Conservation (phyloP, 1,140 invertebrate species). For the Babylonia areolata region DNA sequence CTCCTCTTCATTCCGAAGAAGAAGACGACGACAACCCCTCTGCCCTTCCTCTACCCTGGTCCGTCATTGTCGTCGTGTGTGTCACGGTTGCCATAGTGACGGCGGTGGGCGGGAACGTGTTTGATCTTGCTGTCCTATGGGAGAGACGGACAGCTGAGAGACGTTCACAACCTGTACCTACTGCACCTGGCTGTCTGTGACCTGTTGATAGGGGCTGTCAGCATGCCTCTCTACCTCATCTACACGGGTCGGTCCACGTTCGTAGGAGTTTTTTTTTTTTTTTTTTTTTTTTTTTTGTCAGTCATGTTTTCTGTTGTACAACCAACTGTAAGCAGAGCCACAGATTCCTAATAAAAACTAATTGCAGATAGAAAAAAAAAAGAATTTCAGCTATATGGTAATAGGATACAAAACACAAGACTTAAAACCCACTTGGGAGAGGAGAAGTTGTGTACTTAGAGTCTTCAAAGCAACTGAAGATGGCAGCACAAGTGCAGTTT, state of each 20-base stretch:
- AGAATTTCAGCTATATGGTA: too few species aligned
- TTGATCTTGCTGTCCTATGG: constrained; percentile 64
- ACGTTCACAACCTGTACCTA: constrained; percentile 15
- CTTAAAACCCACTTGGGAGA: too few species aligned
- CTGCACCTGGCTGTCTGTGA: constrained; percentile 3
- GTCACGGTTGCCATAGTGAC: constrained; percentile 33
- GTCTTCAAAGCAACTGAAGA: too few species aligned
- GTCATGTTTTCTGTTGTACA: too few species aligned
- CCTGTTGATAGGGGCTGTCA: not conserved
- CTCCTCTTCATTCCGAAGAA: not conserved
- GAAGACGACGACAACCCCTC: not conserved
- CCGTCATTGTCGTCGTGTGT: not conserved
- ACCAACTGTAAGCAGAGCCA: too few species aligned
- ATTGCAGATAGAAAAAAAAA: too few species aligned
- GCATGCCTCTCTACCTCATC: not conserved
- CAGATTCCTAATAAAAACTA: too few species aligned
- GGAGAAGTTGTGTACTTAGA: too few species aligned
- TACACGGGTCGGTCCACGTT: not conserved
- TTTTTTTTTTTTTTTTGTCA: too few species aligned
- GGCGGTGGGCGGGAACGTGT: constrained; percentile 58
- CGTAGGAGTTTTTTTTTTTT: too few species aligned
- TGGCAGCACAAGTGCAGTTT: too few species aligned
- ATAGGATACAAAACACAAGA: too few species aligned
- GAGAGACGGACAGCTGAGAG: constrained; percentile 58
- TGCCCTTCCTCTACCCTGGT: not conserved